A percentile compares a stretch with the other conserved stretches of the same genome.
Evolutionary conservation across 2,797 vertebrate genomes (phyloP).

Genomic region (Scomberomorus guttatus): DNA sequence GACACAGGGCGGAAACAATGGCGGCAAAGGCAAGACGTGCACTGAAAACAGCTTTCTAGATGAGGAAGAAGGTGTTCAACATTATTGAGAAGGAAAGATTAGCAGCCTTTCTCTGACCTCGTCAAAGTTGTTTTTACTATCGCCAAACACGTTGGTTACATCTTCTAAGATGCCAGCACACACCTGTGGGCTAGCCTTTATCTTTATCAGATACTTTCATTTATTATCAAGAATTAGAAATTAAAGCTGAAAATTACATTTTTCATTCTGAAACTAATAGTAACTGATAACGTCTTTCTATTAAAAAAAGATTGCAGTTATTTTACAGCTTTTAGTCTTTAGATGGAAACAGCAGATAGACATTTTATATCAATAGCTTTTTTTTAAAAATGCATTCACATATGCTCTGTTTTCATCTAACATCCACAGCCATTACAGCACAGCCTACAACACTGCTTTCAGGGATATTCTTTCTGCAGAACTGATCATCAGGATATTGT

Average conservation of each 20-base stretch:
- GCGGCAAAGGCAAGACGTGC: not conserved
- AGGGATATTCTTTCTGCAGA: conserved; percentile 61
- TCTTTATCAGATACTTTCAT: conserved; percentile 36
- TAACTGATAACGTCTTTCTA: conserved; percentile 26
- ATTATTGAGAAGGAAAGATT: conserved; percentile 31
- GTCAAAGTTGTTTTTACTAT: conserved; percentile 13
- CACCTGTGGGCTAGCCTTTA: conserved; percentile 18
- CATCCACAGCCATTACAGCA: conserved; percentile 40
- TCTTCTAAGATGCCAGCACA: conserved; percentile 6
- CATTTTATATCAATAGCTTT: conserved; percentile 19
- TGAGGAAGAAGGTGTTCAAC: conserved; percentile 22
- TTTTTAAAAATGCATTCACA: conserved; percentile 61
- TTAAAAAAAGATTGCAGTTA: conserved; percentile 18
- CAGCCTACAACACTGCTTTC: conserved; percentile 36
- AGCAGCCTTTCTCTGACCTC: conserved; percentile 33
- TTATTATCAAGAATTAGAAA: conserved; percentile 39
- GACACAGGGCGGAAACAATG: not conserved
- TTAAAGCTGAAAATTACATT: conserved; percentile 39
- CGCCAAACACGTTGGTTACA: conserved; percentile 22
- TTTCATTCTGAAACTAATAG: conserved; percentile 27
- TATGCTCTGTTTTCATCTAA: conserved; percentile 63
- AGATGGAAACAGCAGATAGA: conserved; percentile 42
- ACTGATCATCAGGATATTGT: conserved; percentile 46
- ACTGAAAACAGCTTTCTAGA: conserved; percentile 11
- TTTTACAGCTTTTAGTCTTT: conserved; percentile 34